Conservation (phyloP, 1,140 invertebrate genomes). For the Capitella teleta region DNA sequence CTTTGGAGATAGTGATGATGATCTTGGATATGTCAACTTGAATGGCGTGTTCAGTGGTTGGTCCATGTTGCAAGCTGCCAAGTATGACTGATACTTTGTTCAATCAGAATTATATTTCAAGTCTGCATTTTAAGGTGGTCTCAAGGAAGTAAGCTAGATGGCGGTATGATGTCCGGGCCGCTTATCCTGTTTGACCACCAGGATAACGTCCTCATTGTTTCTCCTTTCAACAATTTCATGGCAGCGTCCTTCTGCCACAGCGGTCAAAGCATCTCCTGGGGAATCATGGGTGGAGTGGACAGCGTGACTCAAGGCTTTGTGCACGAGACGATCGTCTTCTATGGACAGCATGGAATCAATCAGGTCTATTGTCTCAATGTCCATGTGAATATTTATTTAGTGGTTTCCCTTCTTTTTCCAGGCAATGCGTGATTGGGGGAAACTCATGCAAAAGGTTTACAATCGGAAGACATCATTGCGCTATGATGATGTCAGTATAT, state of each 20-base stretch:
- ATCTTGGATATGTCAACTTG: too few species aligned
- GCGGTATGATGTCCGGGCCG: conserved; percentile 21
- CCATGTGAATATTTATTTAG: not conserved
- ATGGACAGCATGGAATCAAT: conserved; percentile 21
- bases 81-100: too few species aligned
- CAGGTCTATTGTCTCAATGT: conserved; percentile 12
- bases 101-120: too few species aligned
- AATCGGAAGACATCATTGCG: conserved; percentile 13
- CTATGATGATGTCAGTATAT: conserved; percentile 15
- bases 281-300: conserved; percentile 26
- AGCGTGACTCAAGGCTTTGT: conserved; percentile 19
- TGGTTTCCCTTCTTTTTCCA: conserved; percentile 8
- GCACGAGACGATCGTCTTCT: conserved; percentile 18
- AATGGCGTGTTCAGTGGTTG: too few species aligned
- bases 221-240: conserved; percentile 23
- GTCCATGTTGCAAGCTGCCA: too few species aligned
- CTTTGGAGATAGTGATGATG: too few species aligned
- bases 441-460: conserved; percentile 15
- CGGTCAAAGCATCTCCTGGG: conserved; percentile 16
- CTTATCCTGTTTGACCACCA: conserved; percentile 20
- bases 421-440: conserved; percentile 22
- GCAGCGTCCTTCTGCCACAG: conserved; percentile 17
- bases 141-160: not conserved
- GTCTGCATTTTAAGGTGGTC: conserved; percentile 9
- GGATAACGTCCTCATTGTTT: conserved; percentile 18